Evolutionary conservation across 1,140 invertebrate species (phyloP), one percentile per base, ranked within the genome.

Genomic region (Pogonomyrmex californicus): DNA sequence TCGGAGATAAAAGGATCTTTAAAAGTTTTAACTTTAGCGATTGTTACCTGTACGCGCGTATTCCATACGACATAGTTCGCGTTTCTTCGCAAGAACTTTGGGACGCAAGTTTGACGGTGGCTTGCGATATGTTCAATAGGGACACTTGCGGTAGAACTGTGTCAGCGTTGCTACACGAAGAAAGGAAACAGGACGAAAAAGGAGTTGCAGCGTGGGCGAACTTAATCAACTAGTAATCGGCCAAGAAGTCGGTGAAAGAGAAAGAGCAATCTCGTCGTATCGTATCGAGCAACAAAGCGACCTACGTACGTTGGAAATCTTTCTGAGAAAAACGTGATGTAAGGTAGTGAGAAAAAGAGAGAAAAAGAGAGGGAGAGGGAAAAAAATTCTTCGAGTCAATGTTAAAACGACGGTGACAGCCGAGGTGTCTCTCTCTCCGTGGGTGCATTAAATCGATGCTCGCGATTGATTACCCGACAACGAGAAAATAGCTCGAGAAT

Each of bases 401-500:
- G 78, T 71, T 71, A 38, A 81, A 81, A 14, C 33, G 62, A 68
- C 17, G 62, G 36, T 70, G 78, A 81, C 78, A 71, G 44, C 36
- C 38, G 10, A 81, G 54, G 78, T 81, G 65, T 71, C 65, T 68
- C 23, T 71, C 65, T 68, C 23, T 68, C 49, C 23, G 65, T 71
- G 78, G 78, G 65, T 58, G 78, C 65, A 71, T 70, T 81, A 81
- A 81, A 81, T 81, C 78, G 78, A 81, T 81, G 68, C 38, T 81
- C 65, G 49, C 78, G 78, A 81, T 81, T 81, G 78, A 81, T 81
- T 81, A 44, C 23, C 65, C 33, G 63, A 70, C 47, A 54, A 23
- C 63, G 63, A 81, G 78, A 81, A 70, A 81, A 81, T 81, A 71
- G 78, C 78, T 81, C 49, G 12, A n/a, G 65, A 23, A 81, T 56